A percentile compares a stretch with the other conserved stretches of the same genome.
These are phyloP conservation scores for Columbina picui DNA, from an alignment of 2,113 vertebrate genomes.

Conservation along the genomic window DNA sequence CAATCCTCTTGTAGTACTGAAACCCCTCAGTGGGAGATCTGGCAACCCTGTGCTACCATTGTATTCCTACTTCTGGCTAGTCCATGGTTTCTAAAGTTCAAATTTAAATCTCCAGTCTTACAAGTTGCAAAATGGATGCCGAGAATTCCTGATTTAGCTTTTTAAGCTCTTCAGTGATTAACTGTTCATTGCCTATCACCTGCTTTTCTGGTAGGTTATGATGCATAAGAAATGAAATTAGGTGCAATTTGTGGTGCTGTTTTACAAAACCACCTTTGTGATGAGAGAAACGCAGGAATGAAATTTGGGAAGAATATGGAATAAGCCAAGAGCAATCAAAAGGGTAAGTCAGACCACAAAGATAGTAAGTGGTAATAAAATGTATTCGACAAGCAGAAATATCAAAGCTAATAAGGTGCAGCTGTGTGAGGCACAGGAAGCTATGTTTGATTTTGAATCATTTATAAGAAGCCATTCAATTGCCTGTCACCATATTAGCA, in stretches of 20 bases:
- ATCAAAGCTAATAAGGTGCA: slow-evolving; percentile 13
- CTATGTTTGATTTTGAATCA: slow-evolving; percentile 32
- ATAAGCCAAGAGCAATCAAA: background rate
- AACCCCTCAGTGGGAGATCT: background rate
- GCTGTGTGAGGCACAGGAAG: background rate
- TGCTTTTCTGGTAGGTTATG: background rate
- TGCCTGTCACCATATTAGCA: slow-evolving; percentile 43
- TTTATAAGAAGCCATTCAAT: slow-evolving; percentile 44
- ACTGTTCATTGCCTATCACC: background rate
- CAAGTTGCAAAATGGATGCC: background rate
- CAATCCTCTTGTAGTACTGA: background rate
- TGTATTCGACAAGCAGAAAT: background rate
- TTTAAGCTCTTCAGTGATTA: background rate
- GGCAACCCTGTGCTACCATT: background rate
- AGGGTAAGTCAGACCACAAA: background rate
- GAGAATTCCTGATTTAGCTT: background rate
- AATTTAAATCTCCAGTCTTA: background rate
- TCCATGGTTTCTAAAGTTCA: background rate
- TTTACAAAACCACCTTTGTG: background rate
- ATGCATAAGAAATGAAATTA: background rate
- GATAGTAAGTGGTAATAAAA: background rate
- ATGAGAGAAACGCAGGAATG: background rate
- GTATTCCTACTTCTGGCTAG: background rate
- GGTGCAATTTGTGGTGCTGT: background rate
- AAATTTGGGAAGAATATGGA: background rate